Percentiles rank a stretch among this genome's conserved stretches.
Evolutionary conservation across 2,888 invertebrate genomes (phyloP).

Genomic region (Chloroclystis v-ata): DNA sequence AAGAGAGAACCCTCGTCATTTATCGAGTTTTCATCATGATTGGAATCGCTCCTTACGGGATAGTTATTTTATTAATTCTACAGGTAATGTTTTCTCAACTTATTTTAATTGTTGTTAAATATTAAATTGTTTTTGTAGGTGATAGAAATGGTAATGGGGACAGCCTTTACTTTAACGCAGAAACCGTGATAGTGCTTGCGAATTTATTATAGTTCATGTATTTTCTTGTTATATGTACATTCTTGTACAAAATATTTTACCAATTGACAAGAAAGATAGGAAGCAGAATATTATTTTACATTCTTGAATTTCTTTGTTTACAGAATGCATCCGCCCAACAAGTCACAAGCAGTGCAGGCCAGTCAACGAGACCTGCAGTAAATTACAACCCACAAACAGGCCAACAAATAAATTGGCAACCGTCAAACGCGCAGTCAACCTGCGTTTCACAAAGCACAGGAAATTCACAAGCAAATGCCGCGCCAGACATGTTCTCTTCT

Average conservation of each 20-base stretch:
- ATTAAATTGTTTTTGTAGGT: constrained; percentile 4
- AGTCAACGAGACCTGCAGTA: constrained; percentile 14
- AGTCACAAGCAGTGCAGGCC: constrained; percentile 13
- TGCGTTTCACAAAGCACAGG: constrained; percentile 17
- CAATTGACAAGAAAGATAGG: constrained; percentile 1
- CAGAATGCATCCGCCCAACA: constrained; percentile 21
- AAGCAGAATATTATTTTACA: not conserved
- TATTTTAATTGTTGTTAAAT: not conserved
- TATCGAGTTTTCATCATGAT: constrained; percentile 54
- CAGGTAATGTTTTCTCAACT: constrained; percentile 31
- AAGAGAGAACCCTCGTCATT: constrained; percentile 37
- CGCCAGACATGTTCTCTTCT: constrained; percentile 22
- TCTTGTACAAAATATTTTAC: too few species aligned
- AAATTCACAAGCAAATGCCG: constrained; percentile 19
- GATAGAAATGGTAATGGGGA: too few species aligned
- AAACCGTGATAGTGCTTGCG: too few species aligned
- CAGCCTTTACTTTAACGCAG: too few species aligned
- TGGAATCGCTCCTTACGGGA: constrained; percentile 38
- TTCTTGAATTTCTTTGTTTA: constrained; percentile 11
- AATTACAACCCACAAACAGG: constrained; percentile 25
- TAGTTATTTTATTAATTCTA: constrained; percentile 41
- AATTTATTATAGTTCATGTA: too few species aligned
- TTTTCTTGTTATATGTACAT: too few species aligned
- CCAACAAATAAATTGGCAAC: constrained; percentile 32
- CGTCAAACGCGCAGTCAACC: constrained; percentile 31